Evolutionary conservation across 2,888 invertebrate species (phyloP), one percentile per base, ranked within the genome.

Genomic region (Poecilus cupreus): DNA sequence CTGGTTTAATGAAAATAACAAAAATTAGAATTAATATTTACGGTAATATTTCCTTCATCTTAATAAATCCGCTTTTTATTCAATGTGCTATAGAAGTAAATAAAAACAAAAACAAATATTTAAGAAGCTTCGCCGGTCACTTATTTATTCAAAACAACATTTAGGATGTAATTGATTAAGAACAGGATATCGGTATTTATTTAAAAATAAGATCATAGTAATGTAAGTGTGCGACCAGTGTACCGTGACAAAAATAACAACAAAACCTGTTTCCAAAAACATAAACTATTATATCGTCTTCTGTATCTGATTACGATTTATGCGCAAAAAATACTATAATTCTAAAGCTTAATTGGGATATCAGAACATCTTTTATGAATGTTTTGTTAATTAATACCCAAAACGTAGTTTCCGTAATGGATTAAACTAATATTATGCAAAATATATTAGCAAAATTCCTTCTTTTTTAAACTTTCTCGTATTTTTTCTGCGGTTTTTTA

Each of bases 161-260:
- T 13, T 43, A 46, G 46, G 46, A 72, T 43, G 22, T 46, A 72
- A 72, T 72, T 72, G 72, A 72, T 46, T 68, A 46, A 72, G 39
- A 13, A 72, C 72, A 72, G 72, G 72, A 72, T 72, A 72, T 20
- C 72, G 46, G 72, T 24, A 46, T 22, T 72, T 32, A 32, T 32
- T 32, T 32, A 8, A 54, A 54, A 54, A n/a, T n/a, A n/a, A 54
- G 22, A 18, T n/a, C 16, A 13, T 46, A 13, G 18, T 54, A 54
- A 54, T 72, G 43, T 13, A 72, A 72, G 72, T 20, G 72, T 72
- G 72, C 64, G 51, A 60, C 13, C 24, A 13, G 11, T 24, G 46
- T 68, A 68, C 39, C 43, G 37, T 18, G 1, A 60, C 10, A 57
- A 60, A 22, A 18, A 22, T 24, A 60, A 60, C 10, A 60, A 24